Conservation (phyloP, 2,888 invertebrate genomes). For the Epiblema foenella region DNA sequence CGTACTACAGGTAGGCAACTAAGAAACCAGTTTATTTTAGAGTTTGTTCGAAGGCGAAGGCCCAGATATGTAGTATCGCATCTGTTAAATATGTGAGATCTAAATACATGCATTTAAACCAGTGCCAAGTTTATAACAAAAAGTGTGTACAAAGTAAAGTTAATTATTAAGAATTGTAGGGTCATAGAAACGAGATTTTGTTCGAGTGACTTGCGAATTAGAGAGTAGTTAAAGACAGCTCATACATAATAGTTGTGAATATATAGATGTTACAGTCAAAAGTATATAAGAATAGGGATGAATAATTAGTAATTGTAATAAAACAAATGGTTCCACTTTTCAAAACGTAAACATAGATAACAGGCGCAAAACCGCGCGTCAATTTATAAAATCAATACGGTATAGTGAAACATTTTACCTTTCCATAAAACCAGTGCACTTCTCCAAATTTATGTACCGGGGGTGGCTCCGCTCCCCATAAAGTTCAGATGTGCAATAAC, state of each 20-base stretch:
- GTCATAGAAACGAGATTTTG: background rate
- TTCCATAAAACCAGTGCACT: conserved; percentile 75
- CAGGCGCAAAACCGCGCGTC: conserved; percentile 36
- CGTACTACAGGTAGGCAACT: too few relatives aligned
- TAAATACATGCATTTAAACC: too few relatives aligned
- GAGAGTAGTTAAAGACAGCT: too few relatives aligned
- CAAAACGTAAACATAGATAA: conserved; percentile 10
- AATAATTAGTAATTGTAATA: too few relatives aligned
- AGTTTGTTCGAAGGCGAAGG: too few relatives aligned
- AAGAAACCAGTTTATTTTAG: too few relatives aligned
- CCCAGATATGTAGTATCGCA: too few relatives aligned
- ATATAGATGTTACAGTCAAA: background rate
- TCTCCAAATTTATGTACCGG: conserved; percentile 78
- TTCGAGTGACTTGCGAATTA: background rate
- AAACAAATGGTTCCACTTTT: too few relatives aligned
- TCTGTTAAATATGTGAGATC: too few relatives aligned
- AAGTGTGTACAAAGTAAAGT: too few relatives aligned
- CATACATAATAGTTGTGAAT: background rate
- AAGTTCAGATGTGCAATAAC: conserved; percentile 80
- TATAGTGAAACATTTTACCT: conserved; percentile 70
- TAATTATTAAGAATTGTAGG: background rate
- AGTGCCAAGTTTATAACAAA: too few relatives aligned
- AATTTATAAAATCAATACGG: conserved; percentile 77
- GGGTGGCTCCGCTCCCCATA: conserved; percentile 76
- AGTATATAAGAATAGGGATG: background rate